Conservation (phyloP, 2,113 vertebrate species). For the Syngnathus scovelli region DNA sequence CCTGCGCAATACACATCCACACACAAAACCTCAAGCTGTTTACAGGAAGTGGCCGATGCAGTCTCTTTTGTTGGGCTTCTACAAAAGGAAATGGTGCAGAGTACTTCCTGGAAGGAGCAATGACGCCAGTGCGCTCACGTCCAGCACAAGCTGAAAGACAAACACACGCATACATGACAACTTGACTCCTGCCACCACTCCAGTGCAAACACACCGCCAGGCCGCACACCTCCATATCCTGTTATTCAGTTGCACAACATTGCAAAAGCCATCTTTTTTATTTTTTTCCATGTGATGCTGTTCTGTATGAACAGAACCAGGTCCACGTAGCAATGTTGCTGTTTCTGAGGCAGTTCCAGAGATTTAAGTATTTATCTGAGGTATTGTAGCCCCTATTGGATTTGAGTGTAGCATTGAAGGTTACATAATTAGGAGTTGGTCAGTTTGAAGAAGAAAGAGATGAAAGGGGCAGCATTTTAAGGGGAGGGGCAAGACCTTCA, state of each 20-base stretch:
- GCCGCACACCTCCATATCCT: slow-evolving; percentile 52
- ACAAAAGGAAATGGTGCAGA: slow-evolving; percentile 73
- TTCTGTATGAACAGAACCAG: neutral
- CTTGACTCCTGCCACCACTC: neutral
- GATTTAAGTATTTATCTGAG: too few relatives aligned
- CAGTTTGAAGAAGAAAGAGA: too few relatives aligned
- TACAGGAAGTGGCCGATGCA: slow-evolving; percentile 72
- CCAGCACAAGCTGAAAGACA: neutral
- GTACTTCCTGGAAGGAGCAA: slow-evolving; percentile 68
- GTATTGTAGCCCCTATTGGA: too few relatives aligned
- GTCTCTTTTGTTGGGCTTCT: slow-evolving; percentile 73
- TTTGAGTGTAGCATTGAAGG: too few relatives aligned
- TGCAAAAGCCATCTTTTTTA: neutral
- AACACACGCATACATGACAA: slow-evolving; percentile 7
- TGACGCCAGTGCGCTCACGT: slow-evolving; percentile 25
- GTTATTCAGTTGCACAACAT: slow-evolving; percentile 51
- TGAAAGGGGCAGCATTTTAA: too few relatives aligned
- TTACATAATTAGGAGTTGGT: too few relatives aligned
- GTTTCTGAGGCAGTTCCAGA: too few relatives aligned
- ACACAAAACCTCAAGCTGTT: slow-evolving; percentile 59
- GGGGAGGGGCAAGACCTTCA: too few relatives aligned
- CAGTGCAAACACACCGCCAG: slow-evolving; percentile 37
- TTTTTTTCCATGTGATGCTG: neutral
- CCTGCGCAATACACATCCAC: too few relatives aligned
- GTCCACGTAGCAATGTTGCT: neutral